A percentile compares a stretch with the other conserved stretches of the same genome.
Evolutionary conservation across 1,140 invertebrate species (phyloP).

Genomic region (Orius insidiosus): DNA sequence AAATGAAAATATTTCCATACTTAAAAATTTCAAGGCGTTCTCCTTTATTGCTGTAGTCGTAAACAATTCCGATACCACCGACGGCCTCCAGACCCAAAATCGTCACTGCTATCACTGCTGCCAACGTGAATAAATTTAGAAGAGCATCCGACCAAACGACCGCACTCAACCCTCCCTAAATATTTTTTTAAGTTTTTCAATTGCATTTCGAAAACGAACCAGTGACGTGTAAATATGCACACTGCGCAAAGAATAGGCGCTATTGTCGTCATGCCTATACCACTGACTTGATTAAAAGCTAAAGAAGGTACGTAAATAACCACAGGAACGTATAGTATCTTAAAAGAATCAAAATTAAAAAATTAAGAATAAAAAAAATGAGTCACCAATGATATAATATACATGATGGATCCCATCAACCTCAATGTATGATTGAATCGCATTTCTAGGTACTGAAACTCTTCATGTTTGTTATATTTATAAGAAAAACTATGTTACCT

Average conservation of each 20-base stretch:
- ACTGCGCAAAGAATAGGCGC: conserved; percentile 20
- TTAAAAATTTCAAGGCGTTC: conserved; percentile 45
- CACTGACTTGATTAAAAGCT: conserved; percentile 24
- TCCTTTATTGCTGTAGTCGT: conserved; percentile 33
- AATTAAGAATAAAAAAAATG: background rate
- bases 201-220: conserved; percentile 20
- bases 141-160: conserved; percentile 75
- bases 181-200: too few relatives aligned
- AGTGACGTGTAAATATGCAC: conserved; percentile 24
- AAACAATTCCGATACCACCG: conserved; percentile 39
- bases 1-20: conserved; percentile 24
- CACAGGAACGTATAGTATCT: conserved; percentile 24
- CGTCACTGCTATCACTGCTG: conserved; percentile 27
- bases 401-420: conserved; percentile 42
- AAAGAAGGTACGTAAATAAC: conserved; percentile 26
- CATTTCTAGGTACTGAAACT: conserved; percentile 49
- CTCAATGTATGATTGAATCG: conserved; percentile 45
- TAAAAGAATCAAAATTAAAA: conserved; percentile 5
- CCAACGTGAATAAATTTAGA: conserved; percentile 63
- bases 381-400: conserved; percentile 36
- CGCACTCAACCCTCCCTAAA: conserved; percentile 54
- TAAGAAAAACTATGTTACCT: conserved; percentile 10
- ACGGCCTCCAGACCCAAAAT: conserved; percentile 22
- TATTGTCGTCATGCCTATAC: conserved; percentile 20
- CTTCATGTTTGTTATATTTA: too few relatives aligned